phyloP scores from a whole-genome alignment of 2,113 vertebrate genomes.

The Sapajus apella region DNA sequence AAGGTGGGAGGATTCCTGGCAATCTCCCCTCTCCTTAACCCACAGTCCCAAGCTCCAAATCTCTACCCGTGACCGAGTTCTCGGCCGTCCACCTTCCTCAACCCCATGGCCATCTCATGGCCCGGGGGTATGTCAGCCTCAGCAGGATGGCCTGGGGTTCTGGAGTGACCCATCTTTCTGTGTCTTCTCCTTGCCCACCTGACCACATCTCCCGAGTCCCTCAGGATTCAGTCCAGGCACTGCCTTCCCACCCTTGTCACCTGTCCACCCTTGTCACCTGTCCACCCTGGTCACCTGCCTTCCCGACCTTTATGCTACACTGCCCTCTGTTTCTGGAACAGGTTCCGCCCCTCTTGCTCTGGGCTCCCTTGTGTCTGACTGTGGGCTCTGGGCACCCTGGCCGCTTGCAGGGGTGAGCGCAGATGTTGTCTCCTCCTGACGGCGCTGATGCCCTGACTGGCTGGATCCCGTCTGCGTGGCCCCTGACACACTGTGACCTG shows the following conservation, averaged over 20 bases:
- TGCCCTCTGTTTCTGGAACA: neutral
- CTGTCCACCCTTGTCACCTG: no score
- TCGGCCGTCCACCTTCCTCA: neutral
- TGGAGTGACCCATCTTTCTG: neutral
- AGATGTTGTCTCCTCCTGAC: no score
- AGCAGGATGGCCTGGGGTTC: neutral
- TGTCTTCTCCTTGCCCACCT: neutral
- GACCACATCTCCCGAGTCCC: neutral
- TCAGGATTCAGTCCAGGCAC: neutral
- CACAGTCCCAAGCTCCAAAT: no score
- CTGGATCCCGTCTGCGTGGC: no score
- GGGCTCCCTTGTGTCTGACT: neutral
- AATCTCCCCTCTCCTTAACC: neutral
- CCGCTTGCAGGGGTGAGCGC: neutral
- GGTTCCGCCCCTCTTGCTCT: neutral
- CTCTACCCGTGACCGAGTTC: accelerated
- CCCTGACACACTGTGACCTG: no score
- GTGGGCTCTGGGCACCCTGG: no score
- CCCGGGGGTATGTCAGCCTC: neutral
- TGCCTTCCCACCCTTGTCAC: neutral
- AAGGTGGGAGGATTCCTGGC: neutral
- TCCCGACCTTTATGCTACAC: neutral
- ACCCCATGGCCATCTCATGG: neutral
- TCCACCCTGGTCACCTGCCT: neutral
- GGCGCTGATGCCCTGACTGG: neutral